phyloP scores from a whole-genome alignment of 2,113 vertebrate genomes.

The Rousettus leschenaultii region DNA sequence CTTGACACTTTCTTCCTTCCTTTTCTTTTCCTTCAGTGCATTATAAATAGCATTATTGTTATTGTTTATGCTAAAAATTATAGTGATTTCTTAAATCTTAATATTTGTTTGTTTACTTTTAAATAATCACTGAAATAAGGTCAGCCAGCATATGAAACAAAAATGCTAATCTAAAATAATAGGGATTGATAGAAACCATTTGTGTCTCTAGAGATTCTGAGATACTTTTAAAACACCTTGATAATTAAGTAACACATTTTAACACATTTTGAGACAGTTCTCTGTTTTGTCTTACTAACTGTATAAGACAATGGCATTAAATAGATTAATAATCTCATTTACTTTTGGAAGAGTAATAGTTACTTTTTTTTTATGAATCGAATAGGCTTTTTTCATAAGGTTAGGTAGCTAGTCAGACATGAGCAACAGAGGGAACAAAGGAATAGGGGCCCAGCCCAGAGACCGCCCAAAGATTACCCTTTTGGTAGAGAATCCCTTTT shows the following conservation, averaged over 20 bases:
- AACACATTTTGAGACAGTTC: background rate
- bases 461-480: no score
- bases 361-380: background rate
- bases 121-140: background rate
- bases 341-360: background rate
- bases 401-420: no score
- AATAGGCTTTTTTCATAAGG: background rate
- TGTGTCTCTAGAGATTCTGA: background rate
- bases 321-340: background rate
- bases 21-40: background rate
- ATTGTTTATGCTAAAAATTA: background rate
- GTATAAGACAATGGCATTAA: background rate
- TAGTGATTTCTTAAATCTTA: background rate
- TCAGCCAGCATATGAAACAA: background rate
- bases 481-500: no score
- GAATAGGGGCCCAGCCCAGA: no score
- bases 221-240: background rate
- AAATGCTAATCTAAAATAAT: background rate
- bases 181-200: background rate
- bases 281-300: background rate
- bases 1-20: background rate
- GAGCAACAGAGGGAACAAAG: no score
- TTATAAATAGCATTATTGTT: background rate
- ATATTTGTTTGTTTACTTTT: background rate
- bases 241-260: background rate